These are phyloP conservation scores for Eutolmus rufibarbis DNA, from an alignment of 2,888 invertebrate species.

Conservation along the genomic window DNA sequence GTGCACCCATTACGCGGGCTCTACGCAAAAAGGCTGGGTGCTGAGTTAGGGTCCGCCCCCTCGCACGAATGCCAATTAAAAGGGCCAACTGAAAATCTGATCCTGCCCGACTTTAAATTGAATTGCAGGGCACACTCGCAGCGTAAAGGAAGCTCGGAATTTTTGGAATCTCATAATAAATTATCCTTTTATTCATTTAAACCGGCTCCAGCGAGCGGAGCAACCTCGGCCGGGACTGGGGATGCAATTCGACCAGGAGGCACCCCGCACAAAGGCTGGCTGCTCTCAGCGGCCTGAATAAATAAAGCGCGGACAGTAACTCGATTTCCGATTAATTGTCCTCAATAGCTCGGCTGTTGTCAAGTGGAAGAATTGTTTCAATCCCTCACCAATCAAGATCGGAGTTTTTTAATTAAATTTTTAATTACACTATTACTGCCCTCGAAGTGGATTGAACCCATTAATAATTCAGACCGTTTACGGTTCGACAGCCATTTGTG, in stretches of 20 bases:
- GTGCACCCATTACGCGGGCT: neutral
- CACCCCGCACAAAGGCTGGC: neutral
- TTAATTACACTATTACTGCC: conserved; percentile 8
- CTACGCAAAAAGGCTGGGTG: neutral
- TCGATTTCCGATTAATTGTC: conserved; percentile 30
- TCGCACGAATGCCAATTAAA: neutral
- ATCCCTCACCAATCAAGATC: conserved; percentile 14
- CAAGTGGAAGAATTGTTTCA: conserved; percentile 5
- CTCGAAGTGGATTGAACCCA: neutral
- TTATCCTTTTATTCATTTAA: conserved; percentile 23
- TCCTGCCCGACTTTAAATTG: neutral
- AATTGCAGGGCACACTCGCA: neutral
- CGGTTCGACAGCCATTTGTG: neutral
- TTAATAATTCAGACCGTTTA: neutral
- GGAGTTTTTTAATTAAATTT: conserved; percentile 26
- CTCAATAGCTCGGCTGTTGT: conserved; percentile 9
- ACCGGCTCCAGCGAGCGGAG: neutral
- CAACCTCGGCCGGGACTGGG: neutral
- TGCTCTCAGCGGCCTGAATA: conserved; percentile 1
- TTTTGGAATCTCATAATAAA: conserved; percentile 14
- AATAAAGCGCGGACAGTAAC: conserved; percentile 12
- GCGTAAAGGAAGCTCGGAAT: neutral
- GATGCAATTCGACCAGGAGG: neutral
- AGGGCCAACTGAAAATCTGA: neutral
- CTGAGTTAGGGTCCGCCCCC: neutral